Conservation (phyloP, 2,113 vertebrate genomes). For the Raphicerus campestris region DNA sequence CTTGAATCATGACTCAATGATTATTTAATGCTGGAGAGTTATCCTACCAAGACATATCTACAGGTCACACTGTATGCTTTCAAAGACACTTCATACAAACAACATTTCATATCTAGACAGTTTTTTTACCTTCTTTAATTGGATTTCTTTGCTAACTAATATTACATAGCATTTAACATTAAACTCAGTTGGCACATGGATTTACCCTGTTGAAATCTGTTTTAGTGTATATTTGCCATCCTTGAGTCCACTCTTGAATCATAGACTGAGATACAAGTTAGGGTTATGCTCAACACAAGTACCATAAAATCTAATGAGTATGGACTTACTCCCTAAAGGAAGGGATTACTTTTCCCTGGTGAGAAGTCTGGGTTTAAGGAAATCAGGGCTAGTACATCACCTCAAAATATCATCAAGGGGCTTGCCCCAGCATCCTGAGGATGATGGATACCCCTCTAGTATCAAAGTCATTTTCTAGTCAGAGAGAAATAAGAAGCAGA, state of each 20-base stretch:
- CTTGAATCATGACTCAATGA: background rate
- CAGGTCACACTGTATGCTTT: background rate
- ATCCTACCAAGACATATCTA: background rate
- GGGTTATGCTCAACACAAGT: background rate
- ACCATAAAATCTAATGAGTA: background rate
- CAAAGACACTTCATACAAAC: background rate
- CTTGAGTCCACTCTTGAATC: background rate
- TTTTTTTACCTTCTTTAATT: background rate
- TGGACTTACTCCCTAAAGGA: background rate
- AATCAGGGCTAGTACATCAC: background rate
- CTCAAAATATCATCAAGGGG: background rate
- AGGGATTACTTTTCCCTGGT: background rate
- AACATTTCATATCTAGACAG: background rate
- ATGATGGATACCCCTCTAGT: background rate
- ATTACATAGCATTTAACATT: background rate
- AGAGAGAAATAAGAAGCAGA: background rate
- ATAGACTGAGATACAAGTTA: background rate
- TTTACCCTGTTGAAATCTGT: background rate
- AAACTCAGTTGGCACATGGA: background rate
- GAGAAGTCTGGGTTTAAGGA: background rate
- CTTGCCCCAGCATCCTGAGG: background rate
- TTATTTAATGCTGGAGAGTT: background rate
- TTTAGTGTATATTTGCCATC: background rate
- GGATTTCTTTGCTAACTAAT: background rate
- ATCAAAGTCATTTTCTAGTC: background rate